Evolutionary conservation across 2,888 invertebrate species (phyloP), one percentile per base, ranked within the genome.

Genomic region (Monopis laevigella): DNA sequence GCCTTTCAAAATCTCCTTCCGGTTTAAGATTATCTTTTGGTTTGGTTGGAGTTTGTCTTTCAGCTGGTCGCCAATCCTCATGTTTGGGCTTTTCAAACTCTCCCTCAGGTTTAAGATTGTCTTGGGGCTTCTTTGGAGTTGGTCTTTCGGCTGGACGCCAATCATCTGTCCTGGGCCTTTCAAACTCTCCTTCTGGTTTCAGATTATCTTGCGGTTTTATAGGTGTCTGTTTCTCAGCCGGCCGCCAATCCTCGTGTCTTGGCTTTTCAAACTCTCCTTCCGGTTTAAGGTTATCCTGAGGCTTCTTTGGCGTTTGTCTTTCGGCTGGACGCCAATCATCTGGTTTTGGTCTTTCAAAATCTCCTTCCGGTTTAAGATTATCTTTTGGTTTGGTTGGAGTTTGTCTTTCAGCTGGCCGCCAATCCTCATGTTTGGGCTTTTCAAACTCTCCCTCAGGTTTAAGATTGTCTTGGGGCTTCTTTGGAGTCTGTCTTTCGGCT

Each of bases 101-200:
- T 43, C 69, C 70, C 43, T 62, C 55, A 1, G 60, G 68, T 29
- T 48, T 50, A 0, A 80, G 51, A 54, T 84, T 84, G 51, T 84
- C 84, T 26, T 64, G 50, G n/a, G 78, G 72, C 50, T 61, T 69
- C 42, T 56, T 65, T 1, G 61, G 59, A 0, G 61, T 59, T 3
- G 56, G 70, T n/a, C 78, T 56, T 47, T 82, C 81, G 7, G 62
- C 69, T n/a, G 78, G 71, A 2, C 50, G 48, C 49, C 55, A 64
- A 40, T 57, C 54, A 2, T 63, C 58, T 28, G 58, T 64, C 35
- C 62, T 58, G 1, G 73, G 80, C 10, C 61, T 24, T 5, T 77
- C 81, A 51, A 88, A 85, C 8, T 84, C 81, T 3, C 86, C 85
- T 58, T 87, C 86, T 0, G 84, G 82, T 40, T 64, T 65, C 0